phyloP scores from a whole-genome alignment of 2,113 vertebrate species.

The Psittacula cyanocephala region DNA sequence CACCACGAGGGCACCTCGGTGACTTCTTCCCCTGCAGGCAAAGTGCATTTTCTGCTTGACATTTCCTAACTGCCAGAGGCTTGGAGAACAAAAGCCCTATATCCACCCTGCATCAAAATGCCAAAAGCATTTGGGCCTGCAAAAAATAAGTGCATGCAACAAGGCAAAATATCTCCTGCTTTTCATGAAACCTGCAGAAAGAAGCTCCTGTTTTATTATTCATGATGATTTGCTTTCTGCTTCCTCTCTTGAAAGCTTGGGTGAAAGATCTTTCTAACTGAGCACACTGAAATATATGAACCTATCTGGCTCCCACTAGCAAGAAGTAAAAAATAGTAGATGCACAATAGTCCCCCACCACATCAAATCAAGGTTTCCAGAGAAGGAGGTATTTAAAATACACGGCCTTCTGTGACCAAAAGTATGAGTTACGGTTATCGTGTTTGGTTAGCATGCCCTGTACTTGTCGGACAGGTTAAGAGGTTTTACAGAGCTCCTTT shows the following conservation, averaged over 20 bases:
- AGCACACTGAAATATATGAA: neutral
- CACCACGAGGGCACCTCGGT: neutral
- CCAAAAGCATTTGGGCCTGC: neutral
- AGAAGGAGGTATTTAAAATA: neutral
- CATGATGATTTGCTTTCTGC: neutral
- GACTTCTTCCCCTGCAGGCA: slow-evolving; percentile 28
- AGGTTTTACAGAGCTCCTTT: neutral
- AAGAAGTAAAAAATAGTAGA: neutral
- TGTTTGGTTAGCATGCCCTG: neutral
- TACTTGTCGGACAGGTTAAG: neutral
- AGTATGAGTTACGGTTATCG: rapidly evolving
- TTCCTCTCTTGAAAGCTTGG: neutral
- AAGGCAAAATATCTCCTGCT: neutral
- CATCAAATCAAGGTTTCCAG: neutral
- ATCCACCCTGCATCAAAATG: neutral
- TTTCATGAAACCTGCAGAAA: neutral
- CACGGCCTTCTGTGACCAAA: neutral
- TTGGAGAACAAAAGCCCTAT: neutral
- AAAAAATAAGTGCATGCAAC: neutral
- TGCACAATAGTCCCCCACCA: neutral
- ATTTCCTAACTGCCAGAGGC: slow-evolving; percentile 41
- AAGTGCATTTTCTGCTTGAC: slow-evolving; percentile 66
- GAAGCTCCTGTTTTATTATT: slow-evolving; percentile 10
- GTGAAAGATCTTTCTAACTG: neutral
- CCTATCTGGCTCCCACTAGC: neutral